Base-by-base conservation (phyloP, 1,140 invertebrate genomes). In the Patella vulgata region DNA sequence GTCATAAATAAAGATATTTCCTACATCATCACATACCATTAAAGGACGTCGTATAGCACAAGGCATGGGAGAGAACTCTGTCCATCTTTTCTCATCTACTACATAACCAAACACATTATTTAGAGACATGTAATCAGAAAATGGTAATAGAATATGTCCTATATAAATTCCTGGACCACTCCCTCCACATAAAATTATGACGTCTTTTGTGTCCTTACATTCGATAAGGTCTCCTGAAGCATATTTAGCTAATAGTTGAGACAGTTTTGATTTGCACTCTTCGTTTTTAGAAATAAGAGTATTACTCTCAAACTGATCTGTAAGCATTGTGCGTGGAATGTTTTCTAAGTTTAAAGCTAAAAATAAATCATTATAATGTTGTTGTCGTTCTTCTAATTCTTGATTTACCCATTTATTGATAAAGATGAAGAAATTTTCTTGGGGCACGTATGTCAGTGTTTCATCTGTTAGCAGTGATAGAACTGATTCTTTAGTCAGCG, bases 1-100 rank as follows among this genome's bases (percentile, higher is more conserved):
- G 52, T 77, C 71, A 44, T 63, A 65, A 23, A 75, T 68, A 59
- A 69, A 73, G 50, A 79, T 25, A 30, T 61, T 28, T n/a, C 59
- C 63, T 8, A 39, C 51, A 19, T 56, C 46, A 33, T 67, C 57
- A 40, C 59, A 66, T 6, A 70, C 65, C 23, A 72, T 40, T 8
- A 73, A 19, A 1, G 70, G 72, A 9, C 55, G 51, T 25, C 53
- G 46, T 57, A 77, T 75, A n/a, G 63, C 51, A 42, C 62, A 64
- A 12, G 77, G 77, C 33, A 79, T 39, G 21, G 74, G 66, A 19
- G 75, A 64, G 21, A 79, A 59, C 60, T 73, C 66, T 28, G 66
- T 68, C 75, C 75, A 80, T 12, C 73, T 56, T 36, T 74, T 63
- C 44, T 80, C 78, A 11, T 53, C 63, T 11, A 75, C 62, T 9